phyloP scores from a whole-genome alignment of 2,888 invertebrate species.

The Drosophila tanythrix region DNA sequence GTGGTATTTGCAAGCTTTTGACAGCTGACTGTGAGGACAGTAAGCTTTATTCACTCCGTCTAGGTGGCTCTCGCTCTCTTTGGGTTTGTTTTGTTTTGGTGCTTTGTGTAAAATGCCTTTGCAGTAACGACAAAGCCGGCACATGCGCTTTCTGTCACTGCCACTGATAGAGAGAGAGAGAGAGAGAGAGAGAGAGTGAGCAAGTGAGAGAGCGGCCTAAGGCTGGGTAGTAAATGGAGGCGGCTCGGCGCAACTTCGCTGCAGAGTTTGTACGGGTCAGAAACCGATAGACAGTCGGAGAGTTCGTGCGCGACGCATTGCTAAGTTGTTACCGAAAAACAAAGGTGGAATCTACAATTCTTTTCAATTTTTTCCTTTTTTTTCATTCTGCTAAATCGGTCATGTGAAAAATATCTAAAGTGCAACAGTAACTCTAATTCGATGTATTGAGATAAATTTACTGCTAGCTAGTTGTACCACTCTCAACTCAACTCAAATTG shows the following conservation, averaged over 20 bases:
- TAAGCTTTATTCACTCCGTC: slow-evolving; percentile 59
- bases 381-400: slow-evolving; percentile 26
- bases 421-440: slow-evolving; percentile 14
- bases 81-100: slow-evolving; percentile 62
- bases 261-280: slow-evolving; percentile 75
- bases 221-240: slow-evolving; percentile 55
- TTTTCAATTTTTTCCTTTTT: slow-evolving; percentile 26
- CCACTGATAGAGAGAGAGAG: not conserved
- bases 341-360: slow-evolving; percentile 35
- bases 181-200: slow-evolving; percentile 10
- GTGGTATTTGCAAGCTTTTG: slow-evolving; percentile 47
- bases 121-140: slow-evolving; percentile 46
- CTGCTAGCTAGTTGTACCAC: not conserved
- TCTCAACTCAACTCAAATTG: slow-evolving; percentile 3
- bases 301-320: slow-evolving; percentile 59
- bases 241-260: slow-evolving; percentile 67
- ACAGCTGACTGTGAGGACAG: slow-evolving; percentile 60
- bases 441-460: slow-evolving; percentile 26
- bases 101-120: slow-evolving; percentile 39
- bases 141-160: slow-evolving; percentile 51
- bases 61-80: slow-evolving; percentile 31
- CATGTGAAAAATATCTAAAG: slow-evolving; percentile 38
- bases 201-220: slow-evolving; percentile 26
- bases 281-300: slow-evolving; percentile 73
- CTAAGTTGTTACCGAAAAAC: slow-evolving; percentile 44